These are phyloP conservation scores for Chaetoderma sp. DNA, from an alignment of 2,888 invertebrate species.

Conservation along the genomic window DNA sequence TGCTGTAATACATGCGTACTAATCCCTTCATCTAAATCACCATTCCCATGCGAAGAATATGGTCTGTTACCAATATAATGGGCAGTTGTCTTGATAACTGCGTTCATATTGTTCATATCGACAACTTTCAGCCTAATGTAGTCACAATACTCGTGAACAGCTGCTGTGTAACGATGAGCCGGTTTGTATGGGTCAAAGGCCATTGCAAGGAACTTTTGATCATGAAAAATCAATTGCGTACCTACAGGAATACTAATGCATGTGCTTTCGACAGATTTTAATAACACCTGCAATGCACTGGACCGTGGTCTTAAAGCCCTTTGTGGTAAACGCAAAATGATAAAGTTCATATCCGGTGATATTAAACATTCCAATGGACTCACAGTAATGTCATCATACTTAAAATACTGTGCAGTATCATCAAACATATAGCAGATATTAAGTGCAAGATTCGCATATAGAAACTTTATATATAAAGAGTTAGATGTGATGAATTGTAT, in stretches of 20 bases:
- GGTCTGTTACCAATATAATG: background rate
- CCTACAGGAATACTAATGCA: too few relatives aligned
- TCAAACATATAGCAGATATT: constrained; percentile 14
- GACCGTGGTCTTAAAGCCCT: constrained; percentile 11
- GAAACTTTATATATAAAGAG: constrained; percentile 26
- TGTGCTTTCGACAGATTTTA: too few relatives aligned
- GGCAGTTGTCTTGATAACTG: background rate
- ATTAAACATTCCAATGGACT: constrained; percentile 29
- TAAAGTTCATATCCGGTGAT: constrained; percentile 20
- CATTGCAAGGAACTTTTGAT: constrained; percentile 28
- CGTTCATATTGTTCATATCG: constrained; percentile 1
- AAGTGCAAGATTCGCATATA: constrained; percentile 16
- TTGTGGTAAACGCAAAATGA: constrained; percentile 32
- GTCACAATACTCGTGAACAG: constrained; percentile 29
- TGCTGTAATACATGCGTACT: background rate
- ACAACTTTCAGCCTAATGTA: constrained; percentile 23
- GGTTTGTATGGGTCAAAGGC: constrained; percentile 26
- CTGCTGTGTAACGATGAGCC: constrained; percentile 13
- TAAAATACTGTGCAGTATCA: constrained; percentile 31
- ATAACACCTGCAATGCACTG: too few relatives aligned
- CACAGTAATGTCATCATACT: constrained; percentile 16
- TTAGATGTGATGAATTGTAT: constrained; percentile 23
- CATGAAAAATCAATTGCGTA: too few relatives aligned
- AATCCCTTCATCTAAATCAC: constrained; percentile 4
- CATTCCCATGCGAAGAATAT: background rate